Conservation (phyloP, 2,113 vertebrate species). For the Orthochromis malagaraziensis region DNA sequence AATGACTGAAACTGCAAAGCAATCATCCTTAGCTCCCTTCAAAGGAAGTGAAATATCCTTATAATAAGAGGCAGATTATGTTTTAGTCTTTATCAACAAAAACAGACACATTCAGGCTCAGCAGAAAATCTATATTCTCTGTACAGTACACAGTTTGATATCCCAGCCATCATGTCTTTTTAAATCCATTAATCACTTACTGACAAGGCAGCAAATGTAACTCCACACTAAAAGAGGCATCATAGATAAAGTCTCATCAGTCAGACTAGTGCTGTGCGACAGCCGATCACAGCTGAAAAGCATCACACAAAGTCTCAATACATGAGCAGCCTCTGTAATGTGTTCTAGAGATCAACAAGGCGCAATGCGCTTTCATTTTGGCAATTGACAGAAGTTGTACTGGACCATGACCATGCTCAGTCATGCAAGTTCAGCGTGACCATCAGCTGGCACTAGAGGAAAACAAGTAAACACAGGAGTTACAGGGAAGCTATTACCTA, state of each 20-base stretch:
- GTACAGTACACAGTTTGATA: slow-evolving; percentile 55
- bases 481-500: not conserved
- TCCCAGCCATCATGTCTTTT: slow-evolving; percentile 57
- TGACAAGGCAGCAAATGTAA: slow-evolving; percentile 46
- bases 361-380: slow-evolving; percentile 7
- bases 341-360: not conserved
- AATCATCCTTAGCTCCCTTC: slow-evolving; percentile 24
- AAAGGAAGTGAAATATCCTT: slow-evolving; percentile 45
- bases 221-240: slow-evolving; percentile 26
- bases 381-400: not conserved
- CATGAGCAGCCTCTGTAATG: slow-evolving; percentile 17
- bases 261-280: slow-evolving; percentile 36
- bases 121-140: slow-evolving; percentile 52
- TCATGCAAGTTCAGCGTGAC: not conserved
- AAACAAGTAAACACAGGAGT: not conserved
- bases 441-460: not conserved
- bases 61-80: slow-evolving; percentile 57
- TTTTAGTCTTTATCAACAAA: slow-evolving; percentile 60
- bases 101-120: slow-evolving; percentile 51
- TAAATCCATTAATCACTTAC: slow-evolving; percentile 63
- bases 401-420: not conserved
- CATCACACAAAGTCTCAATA: slow-evolving; percentile 29
- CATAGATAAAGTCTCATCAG: slow-evolving; percentile 55
- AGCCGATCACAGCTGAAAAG: slow-evolving; percentile 42
- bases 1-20: slow-evolving; percentile 1